Evolutionary conservation across 2,888 invertebrate genomes (phyloP).

Genomic region (Dioctria linearis): DNA sequence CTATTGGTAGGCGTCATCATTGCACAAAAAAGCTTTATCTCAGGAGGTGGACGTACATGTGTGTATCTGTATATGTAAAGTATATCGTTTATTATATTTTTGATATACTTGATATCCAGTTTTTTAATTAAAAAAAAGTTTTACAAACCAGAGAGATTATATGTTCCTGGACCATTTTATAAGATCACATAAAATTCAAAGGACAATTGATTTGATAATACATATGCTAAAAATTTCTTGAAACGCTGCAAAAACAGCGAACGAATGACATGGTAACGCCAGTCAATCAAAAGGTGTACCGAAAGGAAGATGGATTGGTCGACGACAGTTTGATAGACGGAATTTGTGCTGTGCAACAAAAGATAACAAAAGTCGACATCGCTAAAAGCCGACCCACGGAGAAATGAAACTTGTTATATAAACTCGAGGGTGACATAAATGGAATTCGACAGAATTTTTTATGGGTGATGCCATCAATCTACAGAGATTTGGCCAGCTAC

Average conservation of each 20-base stretch:
- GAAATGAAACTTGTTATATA: conserved; percentile 32
- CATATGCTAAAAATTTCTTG: conserved; percentile 36
- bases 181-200: not conserved
- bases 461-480: conserved; percentile 57
- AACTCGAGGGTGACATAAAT: conserved; percentile 56
- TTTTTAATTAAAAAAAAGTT: too few relatives aligned
- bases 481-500: conserved; percentile 44
- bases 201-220: not conserved
- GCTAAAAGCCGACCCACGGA: not conserved
- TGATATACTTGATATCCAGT: too few relatives aligned
- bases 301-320: conserved; percentile 29
- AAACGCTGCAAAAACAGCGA: conserved; percentile 10
- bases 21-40: conserved; percentile 8
- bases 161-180: not conserved
- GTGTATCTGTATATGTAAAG: not conserved
- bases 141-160: too few relatives aligned
- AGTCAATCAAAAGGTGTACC: conserved; percentile 43
- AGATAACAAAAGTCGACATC: conserved; percentile 43
- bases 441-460: conserved; percentile 56
- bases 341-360: conserved; percentile 22
- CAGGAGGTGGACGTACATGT: not conserved
- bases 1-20: not conserved
- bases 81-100: not conserved
- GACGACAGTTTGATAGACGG: conserved; percentile 39
- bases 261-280: conserved; percentile 47